These are phyloP conservation scores for Clusia tigrina DNA, from an alignment of 2,888 invertebrate species.

Conservation along the genomic window DNA sequence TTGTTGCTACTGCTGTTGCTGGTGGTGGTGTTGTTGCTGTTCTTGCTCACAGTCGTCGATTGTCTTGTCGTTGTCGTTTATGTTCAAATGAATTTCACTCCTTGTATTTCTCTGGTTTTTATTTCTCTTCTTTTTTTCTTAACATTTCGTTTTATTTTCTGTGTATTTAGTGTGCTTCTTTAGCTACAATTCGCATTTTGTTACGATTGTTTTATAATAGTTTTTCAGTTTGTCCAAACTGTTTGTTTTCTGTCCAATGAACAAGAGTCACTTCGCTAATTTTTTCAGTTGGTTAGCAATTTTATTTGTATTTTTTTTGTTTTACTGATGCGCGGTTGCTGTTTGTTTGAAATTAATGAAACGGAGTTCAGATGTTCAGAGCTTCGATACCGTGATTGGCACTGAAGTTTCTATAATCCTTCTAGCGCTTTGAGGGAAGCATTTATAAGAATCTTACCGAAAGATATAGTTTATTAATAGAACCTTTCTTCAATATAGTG, in stretches of 20 bases:
- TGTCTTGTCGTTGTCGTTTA: slow-evolving; percentile 63
- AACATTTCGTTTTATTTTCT: background rate
- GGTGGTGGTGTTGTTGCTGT: slow-evolving; percentile 27
- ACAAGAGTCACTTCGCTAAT: slow-evolving; percentile 50
- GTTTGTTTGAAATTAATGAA: too few species aligned
- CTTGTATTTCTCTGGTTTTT: slow-evolving; percentile 44
- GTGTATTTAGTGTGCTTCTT: too few species aligned
- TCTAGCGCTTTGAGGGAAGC: too few species aligned
- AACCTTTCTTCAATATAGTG: too few species aligned
- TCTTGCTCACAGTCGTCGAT: slow-evolving; percentile 52
- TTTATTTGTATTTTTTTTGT: background rate
- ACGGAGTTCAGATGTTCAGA: too few species aligned
- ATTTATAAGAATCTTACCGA: too few species aligned
- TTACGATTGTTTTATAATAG: slow-evolving; percentile 6
- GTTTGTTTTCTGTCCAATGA: slow-evolving; percentile 63
- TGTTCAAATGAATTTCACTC: slow-evolving; percentile 64
- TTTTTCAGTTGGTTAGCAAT: background rate
- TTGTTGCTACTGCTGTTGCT: slow-evolving; percentile 15
- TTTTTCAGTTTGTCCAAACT: slow-evolving; percentile 36
- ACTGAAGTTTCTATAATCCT: too few species aligned
- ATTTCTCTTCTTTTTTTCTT: background rate
- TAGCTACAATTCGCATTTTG: slow-evolving; percentile 3
- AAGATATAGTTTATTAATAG: too few species aligned
- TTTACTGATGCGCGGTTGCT: too few species aligned
- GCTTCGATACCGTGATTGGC: too few species aligned